Percentiles rank a stretch among this genome's conserved stretches.
Evolutionary conservation across 2,797 vertebrate species (phyloP).

Genomic region (Hirundo rustica): DNA sequence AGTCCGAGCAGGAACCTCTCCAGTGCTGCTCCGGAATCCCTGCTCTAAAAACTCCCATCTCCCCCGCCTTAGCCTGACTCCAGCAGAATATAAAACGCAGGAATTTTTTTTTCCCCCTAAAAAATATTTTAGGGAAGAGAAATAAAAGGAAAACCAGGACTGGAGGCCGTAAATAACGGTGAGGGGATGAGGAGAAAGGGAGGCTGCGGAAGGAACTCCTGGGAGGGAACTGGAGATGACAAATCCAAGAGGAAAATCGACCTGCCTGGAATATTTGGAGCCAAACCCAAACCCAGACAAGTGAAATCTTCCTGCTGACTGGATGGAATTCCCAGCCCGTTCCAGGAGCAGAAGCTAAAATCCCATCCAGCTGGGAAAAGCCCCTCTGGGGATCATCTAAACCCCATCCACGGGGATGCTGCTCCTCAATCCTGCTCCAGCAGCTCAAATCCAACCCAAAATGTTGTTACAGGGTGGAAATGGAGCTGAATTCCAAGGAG

Average conservation of each 20-base stretch:
- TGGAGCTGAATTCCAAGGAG: not conserved
- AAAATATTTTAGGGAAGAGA: not conserved
- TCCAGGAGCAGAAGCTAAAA: not conserved
- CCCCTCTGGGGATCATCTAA: too few relatives aligned
- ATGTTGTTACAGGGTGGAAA: not conserved
- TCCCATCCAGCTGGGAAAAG: not conserved
- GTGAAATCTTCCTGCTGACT: not conserved
- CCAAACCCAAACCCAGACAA: not conserved
- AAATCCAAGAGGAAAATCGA: not conserved
- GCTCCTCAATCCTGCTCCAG: too few relatives aligned
- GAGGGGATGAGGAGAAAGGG: not conserved
- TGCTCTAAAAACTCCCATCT: not conserved
- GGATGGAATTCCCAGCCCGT: not conserved
- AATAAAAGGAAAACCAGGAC: not conserved
- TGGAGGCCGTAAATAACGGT: not conserved
- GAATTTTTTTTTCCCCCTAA: not conserved
- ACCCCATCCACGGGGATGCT: not conserved
- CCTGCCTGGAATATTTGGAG: not conserved
- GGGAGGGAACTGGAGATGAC: not conserved
- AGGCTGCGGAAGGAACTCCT: not conserved
- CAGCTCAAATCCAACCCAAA: not conserved
- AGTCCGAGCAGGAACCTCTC: not conserved
- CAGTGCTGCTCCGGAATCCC: not conserved
- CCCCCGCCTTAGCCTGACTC: not conserved
- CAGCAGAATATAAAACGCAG: not conserved